Base-by-base conservation (phyloP, 2,888 invertebrate genomes). In the Dorcus parallelipipedus region DNA sequence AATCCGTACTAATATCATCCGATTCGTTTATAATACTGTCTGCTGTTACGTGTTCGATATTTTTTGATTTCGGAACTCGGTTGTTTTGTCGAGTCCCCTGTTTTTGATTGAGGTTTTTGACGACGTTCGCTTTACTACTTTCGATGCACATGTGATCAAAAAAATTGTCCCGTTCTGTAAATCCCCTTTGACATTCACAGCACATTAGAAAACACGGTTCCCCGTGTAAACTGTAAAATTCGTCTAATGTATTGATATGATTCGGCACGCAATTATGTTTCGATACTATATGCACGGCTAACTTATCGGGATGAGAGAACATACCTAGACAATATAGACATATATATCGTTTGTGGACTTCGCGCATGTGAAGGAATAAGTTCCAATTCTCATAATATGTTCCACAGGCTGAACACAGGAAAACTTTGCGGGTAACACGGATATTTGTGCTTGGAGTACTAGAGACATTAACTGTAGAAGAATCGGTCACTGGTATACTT, bases 321-420 rank as follows among this genome's bases (percentile, higher is more conserved):
- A 92, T 88, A 51, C 90, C 90, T 62, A 92, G 81, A 74, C 93
- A 93, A 78, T 89, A 91, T 52, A 93, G 79, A 74, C 93, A 94
- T 67, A 92, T 89, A 72, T 88, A 90, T 54, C 91, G 84, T 68
- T 87, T 86, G 75, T 94, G 93, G 58, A 88, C 85, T 71, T 92
- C 91, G 54, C 89, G 83, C 86, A 93, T 92, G 69, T 93, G 93
- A 48, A 91, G 77, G 74, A 92, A 93, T 59, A 93, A 82, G 78
- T 91, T 90, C 90, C 91, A 92, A 70, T 90, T 90, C 77, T 92
- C 91, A 79, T 91, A 92, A 71, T 91, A 91, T 9, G 89, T 90
- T 47, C 88, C 89, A 75, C 93, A 93, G 0, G 90, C 88, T 9
- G 90, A 88, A 75, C 93, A 93, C 52, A 91, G 79, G 75, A 89